Evolutionary conservation across 2,888 invertebrate species (phyloP), one percentile per base, ranked within the genome.

Genomic region (Stratiomys singularior): DNA sequence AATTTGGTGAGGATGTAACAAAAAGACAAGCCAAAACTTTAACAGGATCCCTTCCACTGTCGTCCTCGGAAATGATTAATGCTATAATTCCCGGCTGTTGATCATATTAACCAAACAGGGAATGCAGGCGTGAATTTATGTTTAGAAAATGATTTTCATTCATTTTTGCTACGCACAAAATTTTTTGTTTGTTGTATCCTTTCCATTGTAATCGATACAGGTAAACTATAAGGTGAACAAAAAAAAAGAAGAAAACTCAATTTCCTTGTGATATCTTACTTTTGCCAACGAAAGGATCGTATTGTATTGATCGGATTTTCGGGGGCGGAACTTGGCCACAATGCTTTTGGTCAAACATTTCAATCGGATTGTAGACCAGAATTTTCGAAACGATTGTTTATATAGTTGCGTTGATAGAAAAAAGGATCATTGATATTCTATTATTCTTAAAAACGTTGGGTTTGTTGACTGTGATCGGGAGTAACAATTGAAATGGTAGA

Each of bases 331-430:
- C 72, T 23, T 56, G 56, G 72, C 72, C 52, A 72, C 72, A 72
- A 72, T 72, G 56, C 72, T 52, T 72, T 72, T 56, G 72, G 72
- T 56, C 56, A 72, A 72, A 72, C 72, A 56, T 27, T 56, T 72
- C 72, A 56, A 72, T 72, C 72, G 52, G 72, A 72, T 28, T 72
- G 52, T 72, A 18, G 56, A 21, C 56, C 52, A 47, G n/a, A 72
- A n/a, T 7, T 25, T 72, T 3, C 3, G 46, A 13, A 52, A 28
- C 21, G 56, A 52, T 72, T 72, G 72, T 72, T 72, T 27, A 56
- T 28, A 56, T 52, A 56, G 18, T 7, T 56, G 18, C 56, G 52
- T n/a, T n/a, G 27, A 71, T 30, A 15, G 1, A 52, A 64, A 30
- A 18, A 56, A 28, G 72, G 56, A 72, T 72, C 72, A 52, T 52